Evolutionary conservation across 2,113 vertebrate genomes (phyloP).

Genomic region (Labeo catla): DNA sequence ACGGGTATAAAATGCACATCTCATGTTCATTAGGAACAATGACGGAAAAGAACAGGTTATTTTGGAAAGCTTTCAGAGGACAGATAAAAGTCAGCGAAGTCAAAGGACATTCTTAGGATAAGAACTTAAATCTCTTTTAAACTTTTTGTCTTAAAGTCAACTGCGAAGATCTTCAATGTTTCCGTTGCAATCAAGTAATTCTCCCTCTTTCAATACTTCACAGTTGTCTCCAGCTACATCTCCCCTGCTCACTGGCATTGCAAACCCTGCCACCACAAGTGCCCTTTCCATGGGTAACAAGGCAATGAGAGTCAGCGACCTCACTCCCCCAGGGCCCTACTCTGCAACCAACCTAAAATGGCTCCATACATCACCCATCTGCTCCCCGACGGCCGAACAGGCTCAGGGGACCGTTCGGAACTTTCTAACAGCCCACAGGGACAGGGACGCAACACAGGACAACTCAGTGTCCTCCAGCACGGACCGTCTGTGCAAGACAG

Average conservation of each 20-base stretch:
- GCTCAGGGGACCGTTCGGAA: slow-evolving; percentile 68
- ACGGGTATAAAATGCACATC: slow-evolving; percentile 56
- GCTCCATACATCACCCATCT: slow-evolving; percentile 81
- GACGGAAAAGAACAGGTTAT: slow-evolving; percentile 62
- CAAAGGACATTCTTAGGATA: slow-evolving; percentile 53
- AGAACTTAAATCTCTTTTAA: slow-evolving; percentile 12
- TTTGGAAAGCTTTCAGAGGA: slow-evolving; percentile 57
- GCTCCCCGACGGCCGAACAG: slow-evolving; percentile 70
- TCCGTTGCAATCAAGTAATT: not conserved
- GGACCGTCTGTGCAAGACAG: slow-evolving; percentile 66
- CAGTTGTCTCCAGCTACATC: slow-evolving; percentile 67
- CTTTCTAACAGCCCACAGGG: slow-evolving; percentile 61
- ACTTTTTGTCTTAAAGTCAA: not conserved
- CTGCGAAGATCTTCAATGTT: not conserved
- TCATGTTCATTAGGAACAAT: slow-evolving; percentile 69
- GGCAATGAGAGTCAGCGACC: slow-evolving; percentile 69
- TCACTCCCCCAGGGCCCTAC: slow-evolving; percentile 70
- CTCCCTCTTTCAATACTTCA: slow-evolving; percentile 19
- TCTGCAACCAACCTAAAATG: slow-evolving; percentile 77
- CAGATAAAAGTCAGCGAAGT: slow-evolving; percentile 56
- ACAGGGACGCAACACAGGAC: slow-evolving; percentile 76
- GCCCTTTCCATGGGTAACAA: slow-evolving; percentile 62
- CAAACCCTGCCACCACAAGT: slow-evolving; percentile 54
- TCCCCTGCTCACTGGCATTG: slow-evolving; percentile 42
- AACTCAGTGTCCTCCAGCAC: slow-evolving; percentile 80